Base-by-base conservation (phyloP, 2,113 vertebrate species). In the Peromyscus polionotus region DNA sequence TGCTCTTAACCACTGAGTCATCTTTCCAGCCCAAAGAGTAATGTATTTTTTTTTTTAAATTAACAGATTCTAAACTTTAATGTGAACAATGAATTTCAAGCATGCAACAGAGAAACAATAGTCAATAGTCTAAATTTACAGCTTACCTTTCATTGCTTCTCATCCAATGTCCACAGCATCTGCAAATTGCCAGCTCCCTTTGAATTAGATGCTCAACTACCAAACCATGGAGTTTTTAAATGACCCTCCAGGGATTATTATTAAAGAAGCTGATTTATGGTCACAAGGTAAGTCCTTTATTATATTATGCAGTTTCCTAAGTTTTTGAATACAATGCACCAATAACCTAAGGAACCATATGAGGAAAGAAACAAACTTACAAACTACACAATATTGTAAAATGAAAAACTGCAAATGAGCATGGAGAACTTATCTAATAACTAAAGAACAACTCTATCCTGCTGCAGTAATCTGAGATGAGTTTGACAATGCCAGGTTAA, bases 281-380 rank as follows among this genome's bases (percentile, higher is more conserved):
- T 95, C 84, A 98, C 97, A 98, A 98, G 98, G 63, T 96, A 95
- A 97, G 96, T 73, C 91, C 93, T 98, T 94, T 80, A 76, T 96
- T 97, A 98, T 98, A 99, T 98, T 98, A 98, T 97, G 98, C 93
- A 98, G 98, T 98, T 98, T 98, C 98, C 95, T 98, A 98, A 98
- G 98, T 98, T 97, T 97, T 95, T 95, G 45, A 97, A 77, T 98
- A 93, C 96, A 65, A 88, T 63, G 72, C 22, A 79, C 79, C 98
- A 97, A 97, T 98, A 98, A 97, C 93, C 22, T 73, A 90, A 85
- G 16, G 45, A 97, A 98, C 36, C 14, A 98, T 79, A 98, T 97
- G 95, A 96, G 95, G 96, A 98, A 96, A 90, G 97, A 98, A 96
- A 96, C 81, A 96, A 98, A 97, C 97, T 98, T 98, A 98, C 54